Conservation (phyloP, 2,113 vertebrate genomes). For the Callocephalon fimbriatum region DNA sequence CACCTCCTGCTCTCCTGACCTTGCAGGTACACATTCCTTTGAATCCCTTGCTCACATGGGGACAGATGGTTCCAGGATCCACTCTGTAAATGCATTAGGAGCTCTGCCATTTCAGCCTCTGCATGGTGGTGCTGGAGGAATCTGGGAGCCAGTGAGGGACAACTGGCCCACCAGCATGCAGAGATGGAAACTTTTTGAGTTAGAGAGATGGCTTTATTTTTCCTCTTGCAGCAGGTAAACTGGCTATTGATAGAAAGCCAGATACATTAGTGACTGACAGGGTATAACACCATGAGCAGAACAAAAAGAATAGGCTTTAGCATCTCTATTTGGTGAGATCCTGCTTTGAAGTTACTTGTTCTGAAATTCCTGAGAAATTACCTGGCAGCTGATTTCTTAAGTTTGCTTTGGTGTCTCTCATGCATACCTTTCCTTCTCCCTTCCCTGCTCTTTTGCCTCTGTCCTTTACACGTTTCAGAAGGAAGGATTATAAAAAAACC, state of each 20-base stretch:
- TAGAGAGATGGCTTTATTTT: not conserved
- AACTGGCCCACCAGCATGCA: not conserved
- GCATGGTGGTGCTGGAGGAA: rapidly evolving
- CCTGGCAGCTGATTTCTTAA: not conserved
- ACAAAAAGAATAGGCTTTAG: not conserved
- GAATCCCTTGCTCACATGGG: not conserved
- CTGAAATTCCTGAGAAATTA: not conserved
- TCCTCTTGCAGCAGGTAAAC: not conserved
- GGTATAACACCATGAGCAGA: not conserved
- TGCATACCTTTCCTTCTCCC: not conserved
- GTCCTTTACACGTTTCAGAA: slow-evolving; percentile 49
- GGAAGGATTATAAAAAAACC: slow-evolving; percentile 22
- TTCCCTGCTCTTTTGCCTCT: not conserved
- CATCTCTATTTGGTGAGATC: not conserved
- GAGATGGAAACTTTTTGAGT: not conserved
- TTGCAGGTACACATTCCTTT: rapidly evolving
- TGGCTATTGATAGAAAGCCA: not conserved
- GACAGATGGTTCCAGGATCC: not conserved
- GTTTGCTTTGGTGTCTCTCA: not conserved
- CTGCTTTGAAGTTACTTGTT: not conserved
- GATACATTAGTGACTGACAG: not conserved
- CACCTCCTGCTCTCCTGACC: not conserved
- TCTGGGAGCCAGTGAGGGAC: not conserved
- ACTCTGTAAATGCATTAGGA: not conserved
- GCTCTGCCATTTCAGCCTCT: not conserved